phyloP scores from a whole-genome alignment of 2,888 invertebrate species.

The Hyppa rectilinea region DNA sequence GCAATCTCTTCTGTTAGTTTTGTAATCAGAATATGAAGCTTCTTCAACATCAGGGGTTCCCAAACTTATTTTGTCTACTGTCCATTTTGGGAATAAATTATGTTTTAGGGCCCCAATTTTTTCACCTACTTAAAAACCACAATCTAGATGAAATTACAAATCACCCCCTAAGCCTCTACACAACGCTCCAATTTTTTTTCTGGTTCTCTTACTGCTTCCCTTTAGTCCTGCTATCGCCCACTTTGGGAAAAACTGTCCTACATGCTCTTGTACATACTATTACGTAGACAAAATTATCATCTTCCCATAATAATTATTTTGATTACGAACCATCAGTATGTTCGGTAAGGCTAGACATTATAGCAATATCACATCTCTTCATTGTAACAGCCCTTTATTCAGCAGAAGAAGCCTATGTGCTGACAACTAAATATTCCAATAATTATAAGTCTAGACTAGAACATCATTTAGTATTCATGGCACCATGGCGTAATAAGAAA shows the following conservation, averaged over 20 bases:
- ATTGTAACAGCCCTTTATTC: neutral
- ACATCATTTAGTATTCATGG: slow-evolving; percentile 13
- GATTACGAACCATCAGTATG: neutral
- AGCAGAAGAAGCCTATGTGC: slow-evolving; percentile 10
- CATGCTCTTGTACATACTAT: neutral
- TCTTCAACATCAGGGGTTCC: too few relatives aligned
- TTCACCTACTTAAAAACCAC: too few relatives aligned
- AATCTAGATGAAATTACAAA: too few relatives aligned
- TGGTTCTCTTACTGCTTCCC: too few relatives aligned
- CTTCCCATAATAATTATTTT: neutral
- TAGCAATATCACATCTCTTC: neutral
- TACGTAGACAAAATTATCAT: neutral
- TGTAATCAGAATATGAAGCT: neutral
- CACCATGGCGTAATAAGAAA: neutral
- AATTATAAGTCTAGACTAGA: slow-evolving; percentile 24
- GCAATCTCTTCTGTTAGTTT: neutral
- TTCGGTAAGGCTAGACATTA: neutral
- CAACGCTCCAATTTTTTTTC: too few relatives aligned
- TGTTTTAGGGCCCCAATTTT: too few relatives aligned
- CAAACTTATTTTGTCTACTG: too few relatives aligned
- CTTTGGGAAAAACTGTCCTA: too few relatives aligned
- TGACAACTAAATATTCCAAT: slow-evolving; percentile 41
- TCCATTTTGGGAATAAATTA: too few relatives aligned
- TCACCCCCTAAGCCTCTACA: too few relatives aligned
- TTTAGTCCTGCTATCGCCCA: too few relatives aligned